Conservation (phyloP, 2,797 vertebrate species). For the Channa striata region DNA sequence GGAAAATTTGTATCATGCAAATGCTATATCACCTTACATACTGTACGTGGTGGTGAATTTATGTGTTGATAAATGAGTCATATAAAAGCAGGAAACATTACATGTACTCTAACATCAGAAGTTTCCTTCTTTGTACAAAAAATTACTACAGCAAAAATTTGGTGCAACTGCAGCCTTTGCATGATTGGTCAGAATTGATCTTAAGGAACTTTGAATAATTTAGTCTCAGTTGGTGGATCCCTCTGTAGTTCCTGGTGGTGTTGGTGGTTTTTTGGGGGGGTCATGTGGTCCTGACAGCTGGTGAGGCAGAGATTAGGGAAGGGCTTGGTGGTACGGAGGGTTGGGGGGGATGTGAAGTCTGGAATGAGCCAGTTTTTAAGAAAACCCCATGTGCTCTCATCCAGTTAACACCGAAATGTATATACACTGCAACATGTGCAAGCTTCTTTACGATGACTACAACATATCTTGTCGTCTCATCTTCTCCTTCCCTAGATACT, state of each 20-base stretch:
- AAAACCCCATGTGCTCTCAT: conserved; percentile 20
- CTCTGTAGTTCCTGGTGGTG: conserved; percentile 49
- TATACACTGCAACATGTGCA: neutral
- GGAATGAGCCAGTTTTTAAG: conserved; percentile 59
- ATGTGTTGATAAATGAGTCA: no score
- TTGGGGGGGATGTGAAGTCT: conserved; percentile 61
- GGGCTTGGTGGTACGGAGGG: conserved; percentile 61
- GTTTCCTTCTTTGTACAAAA: no score
- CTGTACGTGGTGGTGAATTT: neutral
- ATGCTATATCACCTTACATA: neutral
- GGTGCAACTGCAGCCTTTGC: conserved; percentile 7
- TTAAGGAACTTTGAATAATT: conserved; percentile 72
- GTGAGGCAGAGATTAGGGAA: conserved; percentile 78
- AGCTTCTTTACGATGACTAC: conserved; percentile 11
- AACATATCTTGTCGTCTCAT: neutral
- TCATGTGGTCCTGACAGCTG: conserved; percentile 83
- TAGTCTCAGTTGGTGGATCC: conserved; percentile 57
- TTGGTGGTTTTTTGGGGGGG: conserved; percentile 50
- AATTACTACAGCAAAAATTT: no score
- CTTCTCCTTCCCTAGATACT: neutral
- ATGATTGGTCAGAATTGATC: conserved; percentile 9
- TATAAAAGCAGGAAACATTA: no score
- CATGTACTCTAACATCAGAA: no score
- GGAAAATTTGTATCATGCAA: no score
- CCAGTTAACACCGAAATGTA: neutral